Evolutionary conservation across 2,888 invertebrate genomes (phyloP), one percentile per base, ranked within the genome.

Genomic region (Pegoplata infirma): DNA sequence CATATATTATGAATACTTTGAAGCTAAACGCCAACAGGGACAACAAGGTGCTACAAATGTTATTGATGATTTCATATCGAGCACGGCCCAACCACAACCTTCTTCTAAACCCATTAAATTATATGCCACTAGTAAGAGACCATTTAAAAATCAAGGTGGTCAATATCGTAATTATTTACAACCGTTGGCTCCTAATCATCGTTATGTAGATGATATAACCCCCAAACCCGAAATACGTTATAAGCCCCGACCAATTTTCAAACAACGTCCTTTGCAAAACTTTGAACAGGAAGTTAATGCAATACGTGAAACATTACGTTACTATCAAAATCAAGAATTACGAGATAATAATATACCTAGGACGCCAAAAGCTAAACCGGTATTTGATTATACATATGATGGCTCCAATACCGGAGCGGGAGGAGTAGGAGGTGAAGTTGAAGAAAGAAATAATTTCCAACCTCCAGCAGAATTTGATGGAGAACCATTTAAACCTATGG

Each of bases 361-460:
- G 14, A 84, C 85, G 3, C 85, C 86, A 5, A 87, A 92, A 84
- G 90, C 91, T 6, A 92, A 92, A 84, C 89, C 91, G 10, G 91
- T 93, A 6, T 95, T 94, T 85, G 94, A 95, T 85, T 95, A 93
- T 86, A 94, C 93, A 84, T 95, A 93, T 84, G 93, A 95, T 85
- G 91, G 93, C 0, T 91, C 92, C 4, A 83, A 82, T 40, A 49
- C 23, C 6, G 77, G 8, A 44, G 63, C n/a, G n/a, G n/a, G 5
- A 76, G 77, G 21, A 19, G 59, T 12, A n/a, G 36, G 36, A 32
- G n/a, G n/a, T n/a, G 10, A 32, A 32, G 21, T n/a, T 10, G 58
- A 81, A 0, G 61, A 10, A 4, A 32, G 55, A 53, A 68, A 73
- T 61, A 75, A 67, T 7, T 88, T 85, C 47, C 86, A 87, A 69